Evolutionary conservation across 2,797 vertebrate species (phyloP).

Genomic region (Clarias laeviceps): DNA sequence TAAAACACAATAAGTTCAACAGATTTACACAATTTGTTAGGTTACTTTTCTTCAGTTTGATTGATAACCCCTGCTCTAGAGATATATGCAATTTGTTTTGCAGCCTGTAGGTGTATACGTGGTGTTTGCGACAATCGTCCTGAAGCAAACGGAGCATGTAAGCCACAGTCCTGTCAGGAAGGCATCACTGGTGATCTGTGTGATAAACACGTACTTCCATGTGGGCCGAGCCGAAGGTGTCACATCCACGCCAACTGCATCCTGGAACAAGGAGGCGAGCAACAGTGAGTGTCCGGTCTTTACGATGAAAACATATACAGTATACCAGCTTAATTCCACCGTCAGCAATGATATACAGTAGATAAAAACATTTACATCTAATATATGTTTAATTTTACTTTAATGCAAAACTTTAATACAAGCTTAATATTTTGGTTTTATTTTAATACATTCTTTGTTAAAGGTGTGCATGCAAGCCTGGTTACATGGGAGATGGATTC

Average conservation of each 20-base stretch:
- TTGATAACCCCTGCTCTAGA: background rate
- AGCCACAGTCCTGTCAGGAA: constrained; percentile 74
- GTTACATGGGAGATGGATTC: constrained; percentile 86
- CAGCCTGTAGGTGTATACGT: constrained; percentile 83
- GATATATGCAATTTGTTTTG: background rate
- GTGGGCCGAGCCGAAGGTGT: constrained; percentile 78
- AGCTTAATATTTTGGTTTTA: background rate
- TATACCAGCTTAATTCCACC: background rate
- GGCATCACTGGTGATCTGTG: constrained; percentile 81
- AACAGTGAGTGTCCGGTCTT: constrained; percentile 69
- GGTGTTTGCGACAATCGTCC: constrained; percentile 84
- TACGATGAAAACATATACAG: background rate
- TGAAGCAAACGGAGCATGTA: constrained; percentile 79
- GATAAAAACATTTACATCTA: background rate
- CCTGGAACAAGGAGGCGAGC: constrained; percentile 64
- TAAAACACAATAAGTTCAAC: background rate
- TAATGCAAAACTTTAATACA: no score
- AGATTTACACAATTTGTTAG: background rate
- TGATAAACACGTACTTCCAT: constrained; percentile 72
- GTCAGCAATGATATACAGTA: no score
- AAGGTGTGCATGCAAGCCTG: constrained; percentile 88
- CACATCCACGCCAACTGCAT: constrained; percentile 86
- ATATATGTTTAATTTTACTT: background rate
- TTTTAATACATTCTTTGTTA: background rate
- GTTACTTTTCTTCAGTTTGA: background rate